These are phyloP conservation scores for Rhimphoctona megacephalus DNA, from an alignment of 2,888 invertebrate genomes.

Conservation along the genomic window DNA sequence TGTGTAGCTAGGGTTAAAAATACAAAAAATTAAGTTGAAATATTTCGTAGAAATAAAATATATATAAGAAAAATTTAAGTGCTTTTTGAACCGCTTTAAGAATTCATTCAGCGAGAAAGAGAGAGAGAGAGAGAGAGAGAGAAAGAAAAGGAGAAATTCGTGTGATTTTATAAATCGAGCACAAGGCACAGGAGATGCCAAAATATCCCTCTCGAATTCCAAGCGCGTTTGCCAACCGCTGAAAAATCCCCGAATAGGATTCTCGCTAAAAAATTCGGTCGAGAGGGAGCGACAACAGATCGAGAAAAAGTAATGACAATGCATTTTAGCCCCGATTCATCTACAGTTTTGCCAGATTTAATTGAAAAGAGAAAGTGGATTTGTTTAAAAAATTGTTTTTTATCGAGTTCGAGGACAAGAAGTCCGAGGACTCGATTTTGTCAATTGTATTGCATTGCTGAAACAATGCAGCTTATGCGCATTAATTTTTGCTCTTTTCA, in stretches of 20 bases:
- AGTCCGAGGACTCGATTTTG: no score
- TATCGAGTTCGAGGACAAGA: no score
- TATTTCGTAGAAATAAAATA: background rate
- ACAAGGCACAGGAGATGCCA: constrained; percentile 43
- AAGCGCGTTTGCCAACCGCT: constrained; percentile 39
- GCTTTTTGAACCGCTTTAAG: background rate
- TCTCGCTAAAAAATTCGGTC: constrained; percentile 28
- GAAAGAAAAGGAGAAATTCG: background rate
- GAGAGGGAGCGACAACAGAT: background rate
- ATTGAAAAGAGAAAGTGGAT: constrained; percentile 9
- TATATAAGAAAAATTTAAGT: background rate
- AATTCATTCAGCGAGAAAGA: background rate
- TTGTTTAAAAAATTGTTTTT: background rate
- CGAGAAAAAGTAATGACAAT: constrained; percentile 26
- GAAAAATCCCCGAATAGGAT: constrained; percentile 35
- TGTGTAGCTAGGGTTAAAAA: no score
- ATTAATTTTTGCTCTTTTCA: constrained; percentile 4
- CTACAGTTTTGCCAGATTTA: constrained; percentile 16
- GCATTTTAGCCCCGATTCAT: constrained; percentile 23
- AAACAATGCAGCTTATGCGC: background rate
- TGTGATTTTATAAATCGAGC: constrained; percentile 24
- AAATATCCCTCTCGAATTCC: constrained; percentile 52
- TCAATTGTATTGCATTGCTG: no score
- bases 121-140: background rate
- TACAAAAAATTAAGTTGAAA: background rate